Conservation (phyloP, 1,140 invertebrate genomes). For the Lineus longissimus region DNA sequence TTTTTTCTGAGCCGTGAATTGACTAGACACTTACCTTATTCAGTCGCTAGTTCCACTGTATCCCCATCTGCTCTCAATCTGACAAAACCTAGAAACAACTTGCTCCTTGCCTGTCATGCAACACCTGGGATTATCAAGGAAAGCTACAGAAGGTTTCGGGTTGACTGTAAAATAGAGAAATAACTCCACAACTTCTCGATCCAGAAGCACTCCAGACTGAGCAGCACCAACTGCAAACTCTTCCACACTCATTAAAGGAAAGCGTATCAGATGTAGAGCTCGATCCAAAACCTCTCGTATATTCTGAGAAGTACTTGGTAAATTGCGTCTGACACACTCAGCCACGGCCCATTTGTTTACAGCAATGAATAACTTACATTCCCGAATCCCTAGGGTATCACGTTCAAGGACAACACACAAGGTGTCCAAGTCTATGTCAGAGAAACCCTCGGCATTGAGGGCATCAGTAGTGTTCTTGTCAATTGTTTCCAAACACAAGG, state of each 20-base stretch:
- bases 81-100: conserved; percentile 74
- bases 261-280: conserved; percentile 72
- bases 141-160: conserved; percentile 69
- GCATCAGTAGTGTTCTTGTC: conserved; percentile 81
- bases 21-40: conserved; percentile 61
- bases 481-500: conserved; percentile 78
- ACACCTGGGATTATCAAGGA: conserved; percentile 70
- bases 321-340: conserved; percentile 67
- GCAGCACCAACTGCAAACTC: conserved; percentile 81
- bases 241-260: conserved; percentile 81
- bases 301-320: conserved; percentile 69
- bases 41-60: conserved; percentile 82
- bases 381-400: conserved; percentile 76
- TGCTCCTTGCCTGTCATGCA: conserved; percentile 80
- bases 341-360: conserved; percentile 72
- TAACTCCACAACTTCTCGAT: conserved; percentile 71
- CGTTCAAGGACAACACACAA: conserved; percentile 75
- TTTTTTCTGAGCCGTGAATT: no score
- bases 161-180: conserved; percentile 81
- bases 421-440: conserved; percentile 81
- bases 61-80: conserved; percentile 80
- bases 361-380: conserved; percentile 76
- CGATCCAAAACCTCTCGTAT: conserved; percentile 66
- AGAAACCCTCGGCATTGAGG: conserved; percentile 77
- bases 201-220: conserved; percentile 65